Percentiles rank a stretch among this genome's conserved stretches.
Evolutionary conservation across 92 coral and sea anemone species (phyloP).

Genomic region (Parazoanthus swiftii): DNA sequence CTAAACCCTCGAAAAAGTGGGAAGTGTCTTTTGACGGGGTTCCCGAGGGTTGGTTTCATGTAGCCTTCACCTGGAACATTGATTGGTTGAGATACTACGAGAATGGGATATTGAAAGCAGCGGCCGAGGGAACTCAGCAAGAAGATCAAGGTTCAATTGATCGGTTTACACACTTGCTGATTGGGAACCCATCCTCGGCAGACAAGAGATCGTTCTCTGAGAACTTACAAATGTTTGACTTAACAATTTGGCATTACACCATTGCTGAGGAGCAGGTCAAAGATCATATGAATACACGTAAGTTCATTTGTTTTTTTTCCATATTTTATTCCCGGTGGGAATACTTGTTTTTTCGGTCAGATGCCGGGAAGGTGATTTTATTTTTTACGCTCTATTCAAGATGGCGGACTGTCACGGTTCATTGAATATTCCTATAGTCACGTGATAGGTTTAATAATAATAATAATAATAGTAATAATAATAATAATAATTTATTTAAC

Average conservation of each 20-base stretch:
- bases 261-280: constrained; percentile 1
- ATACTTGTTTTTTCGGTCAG: too few relatives aligned
- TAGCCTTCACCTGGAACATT: constrained; percentile 4
- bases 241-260: not conserved
- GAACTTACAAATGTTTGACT: constrained; percentile 9
- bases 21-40: not conserved
- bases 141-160: not conserved
- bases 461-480: too few relatives aligned
- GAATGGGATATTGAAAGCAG: constrained; percentile 9
- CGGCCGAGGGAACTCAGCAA: not conserved
- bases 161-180: not conserved
- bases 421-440: too few relatives aligned
- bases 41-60: constrained; percentile 20
- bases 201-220: not conserved
- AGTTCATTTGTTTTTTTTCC: not conserved
- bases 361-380: too few relatives aligned
- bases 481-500: too few relatives aligned
- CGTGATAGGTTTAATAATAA: too few relatives aligned
- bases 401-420: too few relatives aligned
- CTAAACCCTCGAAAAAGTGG: not conserved
- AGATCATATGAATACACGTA: not conserved
- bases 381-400: too few relatives aligned
- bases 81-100: constrained; percentile 8
- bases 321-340: too few relatives aligned
- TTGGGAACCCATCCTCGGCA: not conserved